A percentile compares a stretch with the other conserved stretches of the same genome.
Evolutionary conservation across 2,113 vertebrate species (phyloP).

Genomic region (Cynopterus brachyotis): DNA sequence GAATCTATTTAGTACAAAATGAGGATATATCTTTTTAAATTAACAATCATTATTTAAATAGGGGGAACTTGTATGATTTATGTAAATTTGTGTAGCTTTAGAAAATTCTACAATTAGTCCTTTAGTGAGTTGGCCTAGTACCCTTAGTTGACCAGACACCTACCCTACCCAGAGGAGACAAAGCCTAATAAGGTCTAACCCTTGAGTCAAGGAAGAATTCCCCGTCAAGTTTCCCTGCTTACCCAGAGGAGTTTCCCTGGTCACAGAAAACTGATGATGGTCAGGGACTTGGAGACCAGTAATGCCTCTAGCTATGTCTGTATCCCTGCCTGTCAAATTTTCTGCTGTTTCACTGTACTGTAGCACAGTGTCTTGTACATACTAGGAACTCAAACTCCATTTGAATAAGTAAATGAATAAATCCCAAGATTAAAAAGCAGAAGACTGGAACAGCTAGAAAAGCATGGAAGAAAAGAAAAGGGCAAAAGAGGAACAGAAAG

Average conservation of each 20-base stretch:
- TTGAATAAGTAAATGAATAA: background rate
- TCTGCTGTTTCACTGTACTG: too few species aligned
- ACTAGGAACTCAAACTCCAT: background rate
- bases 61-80: background rate
- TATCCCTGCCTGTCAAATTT: background rate
- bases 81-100: slow-evolving; percentile 23
- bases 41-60: background rate
- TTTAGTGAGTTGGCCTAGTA: background rate
- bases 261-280: background rate
- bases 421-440: slow-evolving; percentile 33
- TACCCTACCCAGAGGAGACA: background rate
- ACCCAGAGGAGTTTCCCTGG: background rate
- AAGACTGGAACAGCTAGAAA: background rate
- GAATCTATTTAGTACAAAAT: background rate
- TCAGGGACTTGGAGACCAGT: background rate
- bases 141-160: background rate
- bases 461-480: slow-evolving; percentile 13
- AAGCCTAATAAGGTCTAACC: background rate
- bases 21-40: background rate
- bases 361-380: background rate
- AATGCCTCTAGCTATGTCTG: background rate
- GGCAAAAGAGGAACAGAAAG: background rate
- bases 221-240: background rate
- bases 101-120: slow-evolving; percentile 28
- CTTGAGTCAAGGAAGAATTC: background rate